Percentiles rank a stretch among this genome's conserved stretches.
Conservation (phyloP, 2,888 invertebrate species). For the Blastobasis adustella region DNA sequence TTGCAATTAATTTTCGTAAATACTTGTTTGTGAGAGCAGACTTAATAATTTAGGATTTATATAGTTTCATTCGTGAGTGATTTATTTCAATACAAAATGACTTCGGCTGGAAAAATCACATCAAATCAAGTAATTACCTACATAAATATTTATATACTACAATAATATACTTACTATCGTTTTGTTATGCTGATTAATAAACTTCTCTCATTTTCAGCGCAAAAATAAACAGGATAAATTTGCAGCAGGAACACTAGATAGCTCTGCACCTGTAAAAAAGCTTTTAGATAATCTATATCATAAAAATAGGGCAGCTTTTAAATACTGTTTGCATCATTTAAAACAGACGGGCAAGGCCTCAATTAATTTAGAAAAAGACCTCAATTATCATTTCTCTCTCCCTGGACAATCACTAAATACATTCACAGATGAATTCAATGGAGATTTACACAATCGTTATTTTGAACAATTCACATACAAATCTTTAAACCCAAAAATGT, state of each 20-base stretch:
- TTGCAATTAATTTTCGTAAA: too few relatives aligned
- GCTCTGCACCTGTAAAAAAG: conserved; percentile 35
- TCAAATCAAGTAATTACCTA: too few relatives aligned
- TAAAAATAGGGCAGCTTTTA: conserved; percentile 33
- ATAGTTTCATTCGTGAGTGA: too few relatives aligned
- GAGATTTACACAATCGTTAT: conserved; percentile 41
- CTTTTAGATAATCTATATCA: conserved; percentile 35
- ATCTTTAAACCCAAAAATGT: conserved; percentile 46
- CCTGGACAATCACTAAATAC: conserved; percentile 43
- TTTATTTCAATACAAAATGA: too few relatives aligned
- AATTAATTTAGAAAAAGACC: conserved; percentile 7
- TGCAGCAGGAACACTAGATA: conserved; percentile 35
- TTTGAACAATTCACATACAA: conserved; percentile 52
- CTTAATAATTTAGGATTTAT: too few relatives aligned
- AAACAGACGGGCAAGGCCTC: conserved; percentile 27
- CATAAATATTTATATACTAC: too few relatives aligned
- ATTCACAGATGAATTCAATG: conserved; percentile 54
- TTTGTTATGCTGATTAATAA: too few relatives aligned
- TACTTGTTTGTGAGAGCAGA: too few relatives aligned
- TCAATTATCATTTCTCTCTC: conserved; percentile 29
- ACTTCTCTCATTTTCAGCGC: not conserved
- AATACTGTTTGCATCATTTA: conserved; percentile 32
- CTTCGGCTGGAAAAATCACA: too few relatives aligned
- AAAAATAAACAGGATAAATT: conserved; percentile 14
- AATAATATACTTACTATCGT: too few relatives aligned